phyloP scores from a whole-genome alignment of 2,113 vertebrate species.

The Corythornis cristatus region DNA sequence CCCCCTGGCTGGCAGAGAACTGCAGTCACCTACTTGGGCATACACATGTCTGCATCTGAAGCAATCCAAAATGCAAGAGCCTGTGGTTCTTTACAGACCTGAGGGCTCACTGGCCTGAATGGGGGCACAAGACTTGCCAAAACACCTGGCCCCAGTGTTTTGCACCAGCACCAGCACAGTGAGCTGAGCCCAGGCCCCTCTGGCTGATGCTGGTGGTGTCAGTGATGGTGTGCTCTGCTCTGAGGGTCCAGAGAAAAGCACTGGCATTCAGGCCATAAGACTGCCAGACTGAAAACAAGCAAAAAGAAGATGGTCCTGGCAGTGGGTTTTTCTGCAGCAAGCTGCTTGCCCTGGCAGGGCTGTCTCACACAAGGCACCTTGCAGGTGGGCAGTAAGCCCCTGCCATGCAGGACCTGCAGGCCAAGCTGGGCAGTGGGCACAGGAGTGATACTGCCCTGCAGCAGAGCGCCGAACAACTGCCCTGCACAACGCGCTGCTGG shows the following conservation, averaged over 20 bases:
- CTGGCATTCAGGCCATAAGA: background rate
- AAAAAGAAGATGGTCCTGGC: background rate
- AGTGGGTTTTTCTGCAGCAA: rapidly evolving
- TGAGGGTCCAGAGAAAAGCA: background rate
- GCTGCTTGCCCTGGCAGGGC: background rate
- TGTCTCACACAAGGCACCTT: rapidly evolving
- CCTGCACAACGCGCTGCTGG: rapidly evolving
- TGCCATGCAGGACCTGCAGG: background rate
- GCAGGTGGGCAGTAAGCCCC: rapidly evolving
- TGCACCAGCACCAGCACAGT: background rate
- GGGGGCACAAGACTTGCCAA: too few species aligned
- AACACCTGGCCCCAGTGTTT: background rate
- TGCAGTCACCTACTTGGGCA: background rate
- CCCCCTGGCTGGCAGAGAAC: rapidly evolving
- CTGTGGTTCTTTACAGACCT: background rate
- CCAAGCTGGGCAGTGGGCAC: background rate
- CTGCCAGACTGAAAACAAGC: background rate
- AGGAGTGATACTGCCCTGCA: rapidly evolving
- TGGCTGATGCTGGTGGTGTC: background rate
- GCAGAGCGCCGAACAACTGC: rapidly evolving
- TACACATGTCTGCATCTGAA: background rate
- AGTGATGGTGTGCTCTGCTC: rapidly evolving
- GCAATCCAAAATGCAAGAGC: background rate
- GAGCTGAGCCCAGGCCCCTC: background rate
- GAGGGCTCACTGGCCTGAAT: background rate